phyloP scores from a whole-genome alignment of 1,140 invertebrate species.

The Neodiprion fabricii region DNA sequence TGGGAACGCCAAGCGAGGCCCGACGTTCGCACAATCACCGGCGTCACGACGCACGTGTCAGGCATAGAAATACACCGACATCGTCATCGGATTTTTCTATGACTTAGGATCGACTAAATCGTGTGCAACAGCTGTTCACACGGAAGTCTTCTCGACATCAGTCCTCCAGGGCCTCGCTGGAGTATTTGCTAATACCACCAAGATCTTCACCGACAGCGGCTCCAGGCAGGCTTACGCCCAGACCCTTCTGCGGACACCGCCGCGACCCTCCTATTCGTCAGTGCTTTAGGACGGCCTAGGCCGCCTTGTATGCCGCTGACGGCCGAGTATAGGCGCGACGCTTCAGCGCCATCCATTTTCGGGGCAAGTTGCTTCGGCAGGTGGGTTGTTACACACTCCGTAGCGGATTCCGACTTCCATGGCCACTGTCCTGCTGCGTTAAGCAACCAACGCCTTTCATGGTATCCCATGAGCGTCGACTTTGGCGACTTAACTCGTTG shows the following conservation, averaged over 20 bases:
- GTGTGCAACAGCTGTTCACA: constrained; percentile 83
- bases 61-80: not conserved
- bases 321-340: constrained; percentile 75
- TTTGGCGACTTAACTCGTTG: constrained; percentile 72
- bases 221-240: constrained; percentile 79
- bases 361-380: constrained; percentile 88
- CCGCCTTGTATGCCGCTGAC: constrained; percentile 55
- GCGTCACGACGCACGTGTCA: constrained; percentile 3
- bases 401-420: constrained; percentile 90
- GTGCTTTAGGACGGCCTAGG: constrained; percentile 53
- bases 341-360: constrained; percentile 90
- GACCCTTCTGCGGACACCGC: constrained; percentile 76
- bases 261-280: constrained; percentile 78
- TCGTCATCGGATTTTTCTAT: constrained; percentile 58
- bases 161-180: constrained; percentile 80
- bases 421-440: constrained; percentile 89
- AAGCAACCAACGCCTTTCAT: constrained; percentile 69
- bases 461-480: constrained; percentile 34
- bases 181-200: constrained; percentile 89
- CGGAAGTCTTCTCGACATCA: constrained; percentile 87
- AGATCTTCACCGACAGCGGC: constrained; percentile 84
- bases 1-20: too few relatives aligned
- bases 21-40: constrained; percentile 37
- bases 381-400: constrained; percentile 91
- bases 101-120: constrained; percentile 81